These are phyloP conservation scores for Lasiurus cinereus DNA, from an alignment of 2,113 vertebrate genomes.

Conservation along the genomic window DNA sequence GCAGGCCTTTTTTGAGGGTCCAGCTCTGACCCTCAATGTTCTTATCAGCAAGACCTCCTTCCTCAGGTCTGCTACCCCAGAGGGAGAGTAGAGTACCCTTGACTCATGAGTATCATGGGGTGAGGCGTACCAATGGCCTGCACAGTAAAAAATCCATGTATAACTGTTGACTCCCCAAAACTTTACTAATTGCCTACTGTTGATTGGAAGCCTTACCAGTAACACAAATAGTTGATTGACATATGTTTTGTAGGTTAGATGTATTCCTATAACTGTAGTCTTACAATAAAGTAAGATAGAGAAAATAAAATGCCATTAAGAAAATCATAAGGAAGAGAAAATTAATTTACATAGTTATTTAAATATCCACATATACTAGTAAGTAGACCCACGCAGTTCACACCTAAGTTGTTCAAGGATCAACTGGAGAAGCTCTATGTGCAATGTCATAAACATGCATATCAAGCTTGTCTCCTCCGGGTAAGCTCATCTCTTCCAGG, in stretches of 20 bases:
- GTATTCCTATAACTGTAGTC: background rate
- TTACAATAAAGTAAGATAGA: background rate
- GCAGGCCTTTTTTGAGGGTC: too few relatives aligned
- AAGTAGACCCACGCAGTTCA: background rate
- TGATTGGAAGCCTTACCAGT: background rate
- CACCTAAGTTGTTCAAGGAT: background rate
- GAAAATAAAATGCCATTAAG: background rate
- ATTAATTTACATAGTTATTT: background rate
- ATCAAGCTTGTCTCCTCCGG: background rate
- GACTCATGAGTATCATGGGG: background rate
- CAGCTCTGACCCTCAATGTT: background rate
- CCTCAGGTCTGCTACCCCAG: background rate
- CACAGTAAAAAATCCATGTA: background rate
- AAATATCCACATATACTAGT: background rate
- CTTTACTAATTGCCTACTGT: background rate
- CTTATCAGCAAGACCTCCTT: background rate
- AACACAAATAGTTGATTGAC: background rate
- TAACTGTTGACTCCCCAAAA: background rate
- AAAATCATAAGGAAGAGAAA: background rate
- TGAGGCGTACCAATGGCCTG: too few relatives aligned
- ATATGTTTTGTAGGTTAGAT: background rate
- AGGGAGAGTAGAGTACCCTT: background rate
- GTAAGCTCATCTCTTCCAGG: background rate
- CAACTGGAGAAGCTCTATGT: background rate
- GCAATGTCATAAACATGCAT: background rate